Conservation (phyloP, 2,888 invertebrate genomes). For the Dryococelus australis region DNA sequence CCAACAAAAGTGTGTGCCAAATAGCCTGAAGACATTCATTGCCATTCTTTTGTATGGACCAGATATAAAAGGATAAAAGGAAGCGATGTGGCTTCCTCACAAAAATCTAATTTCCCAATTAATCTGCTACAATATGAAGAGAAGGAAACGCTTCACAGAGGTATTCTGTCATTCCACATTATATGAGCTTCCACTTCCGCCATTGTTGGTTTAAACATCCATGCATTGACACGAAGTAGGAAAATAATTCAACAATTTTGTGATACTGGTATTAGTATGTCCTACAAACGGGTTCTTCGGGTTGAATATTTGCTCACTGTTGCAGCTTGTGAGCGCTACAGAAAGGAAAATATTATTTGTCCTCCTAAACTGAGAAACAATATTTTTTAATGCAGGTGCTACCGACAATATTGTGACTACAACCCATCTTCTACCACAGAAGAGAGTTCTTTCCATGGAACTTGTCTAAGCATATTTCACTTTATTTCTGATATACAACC, state of each 20-base stretch:
- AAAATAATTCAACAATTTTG: constrained; percentile 4
- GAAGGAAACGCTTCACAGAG: background rate
- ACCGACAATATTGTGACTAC: background rate
- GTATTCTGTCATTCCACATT: background rate
- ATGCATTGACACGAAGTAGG: background rate
- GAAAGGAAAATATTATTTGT: background rate
- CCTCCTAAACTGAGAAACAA: background rate
- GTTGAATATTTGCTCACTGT: background rate
- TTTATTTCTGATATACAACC: background rate
- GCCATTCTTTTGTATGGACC: constrained; percentile 1
- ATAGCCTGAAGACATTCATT: background rate
- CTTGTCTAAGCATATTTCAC: background rate
- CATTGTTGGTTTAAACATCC: background rate
- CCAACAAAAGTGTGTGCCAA: background rate
- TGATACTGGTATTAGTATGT: background rate
- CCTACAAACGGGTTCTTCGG: background rate
- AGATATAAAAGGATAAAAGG: background rate
- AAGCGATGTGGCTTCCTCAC: background rate
- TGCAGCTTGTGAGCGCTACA: constrained; percentile 13
- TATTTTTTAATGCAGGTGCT: background rate
- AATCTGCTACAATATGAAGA: background rate
- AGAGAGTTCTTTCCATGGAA: background rate
- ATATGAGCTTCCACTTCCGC: background rate
- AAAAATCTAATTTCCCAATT: background rate
- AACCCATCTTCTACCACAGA: background rate